These are phyloP conservation scores for Bufo bufo DNA, from an alignment of 2,113 vertebrate genomes.

Conservation along the genomic window DNA sequence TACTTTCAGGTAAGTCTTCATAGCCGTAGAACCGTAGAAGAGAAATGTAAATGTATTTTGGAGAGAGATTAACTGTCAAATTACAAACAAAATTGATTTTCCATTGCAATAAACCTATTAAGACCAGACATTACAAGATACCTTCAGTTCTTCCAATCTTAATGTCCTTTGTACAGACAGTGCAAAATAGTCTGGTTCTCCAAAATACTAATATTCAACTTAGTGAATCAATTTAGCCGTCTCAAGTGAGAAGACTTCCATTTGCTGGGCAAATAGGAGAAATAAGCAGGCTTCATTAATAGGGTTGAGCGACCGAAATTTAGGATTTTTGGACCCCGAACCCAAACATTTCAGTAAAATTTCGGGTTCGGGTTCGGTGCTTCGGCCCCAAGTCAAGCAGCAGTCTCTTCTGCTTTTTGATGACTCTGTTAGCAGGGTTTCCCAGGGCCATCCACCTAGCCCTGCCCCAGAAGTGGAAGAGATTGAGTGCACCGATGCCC, in stretches of 20 bases:
- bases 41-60: background rate
- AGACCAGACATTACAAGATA: background rate
- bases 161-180: background rate
- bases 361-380: too few species aligned
- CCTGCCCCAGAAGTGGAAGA: too few species aligned
- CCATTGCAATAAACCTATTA: constrained; percentile 4
- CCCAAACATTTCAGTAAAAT: too few species aligned
- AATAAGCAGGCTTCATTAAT: background rate
- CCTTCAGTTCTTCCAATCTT: background rate
- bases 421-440: too few species aligned
- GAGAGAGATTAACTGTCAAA: background rate
- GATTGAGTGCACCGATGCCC: too few species aligned
- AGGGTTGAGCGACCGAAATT: too few species aligned
- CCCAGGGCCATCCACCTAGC: too few species aligned
- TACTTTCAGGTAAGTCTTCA: background rate
- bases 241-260: background rate
- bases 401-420: too few species aligned
- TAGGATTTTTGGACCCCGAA: too few species aligned
- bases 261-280: background rate
- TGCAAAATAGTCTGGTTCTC: background rate
- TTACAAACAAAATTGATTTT: constrained; percentile 9
- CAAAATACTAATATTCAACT: background rate
- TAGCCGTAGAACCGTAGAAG: background rate
- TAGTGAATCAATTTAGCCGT: background rate
- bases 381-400: too few species aligned